These are phyloP conservation scores for Batillaria attramentaria DNA, from an alignment of 1,140 invertebrate genomes.

Conservation along the genomic window DNA sequence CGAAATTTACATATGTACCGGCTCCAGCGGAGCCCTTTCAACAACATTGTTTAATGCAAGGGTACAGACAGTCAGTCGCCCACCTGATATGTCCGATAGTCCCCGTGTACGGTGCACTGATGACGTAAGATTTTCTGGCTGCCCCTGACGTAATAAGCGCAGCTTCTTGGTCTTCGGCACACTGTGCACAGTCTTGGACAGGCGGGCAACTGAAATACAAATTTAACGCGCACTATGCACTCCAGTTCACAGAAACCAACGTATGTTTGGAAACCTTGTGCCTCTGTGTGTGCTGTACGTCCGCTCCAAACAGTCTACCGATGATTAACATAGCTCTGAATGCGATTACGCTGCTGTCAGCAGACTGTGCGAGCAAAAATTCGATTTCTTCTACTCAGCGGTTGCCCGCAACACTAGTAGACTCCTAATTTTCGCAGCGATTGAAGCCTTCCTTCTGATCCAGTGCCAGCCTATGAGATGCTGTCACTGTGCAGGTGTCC, in stretches of 20 bases:
- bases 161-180: slow-evolving; percentile 10
- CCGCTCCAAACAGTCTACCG: too few relatives aligned
- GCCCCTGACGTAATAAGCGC: neutral
- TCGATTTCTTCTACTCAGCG: too few relatives aligned
- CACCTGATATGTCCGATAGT: slow-evolving; percentile 17
- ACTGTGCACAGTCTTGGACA: neutral
- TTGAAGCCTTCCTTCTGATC: too few relatives aligned
- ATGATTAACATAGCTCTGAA: too few relatives aligned
- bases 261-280: too few relatives aligned
- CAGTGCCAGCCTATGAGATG: too few relatives aligned
- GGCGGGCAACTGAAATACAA: neutral
- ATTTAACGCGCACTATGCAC: neutral
- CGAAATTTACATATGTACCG: neutral
- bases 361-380: too few relatives aligned
- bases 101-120: slow-evolving; percentile 4
- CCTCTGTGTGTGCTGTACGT: too few relatives aligned
- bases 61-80: neutral
- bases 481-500: too few relatives aligned
- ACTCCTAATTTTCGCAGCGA: too few relatives aligned
- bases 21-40: neutral
- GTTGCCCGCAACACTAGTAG: too few relatives aligned
- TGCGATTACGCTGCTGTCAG: too few relatives aligned
- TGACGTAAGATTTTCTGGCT: neutral
- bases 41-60: neutral
- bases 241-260: neutral